These are phyloP conservation scores for Andrena bicolor DNA, from an alignment of 2,888 invertebrate species.

Conservation along the genomic window DNA sequence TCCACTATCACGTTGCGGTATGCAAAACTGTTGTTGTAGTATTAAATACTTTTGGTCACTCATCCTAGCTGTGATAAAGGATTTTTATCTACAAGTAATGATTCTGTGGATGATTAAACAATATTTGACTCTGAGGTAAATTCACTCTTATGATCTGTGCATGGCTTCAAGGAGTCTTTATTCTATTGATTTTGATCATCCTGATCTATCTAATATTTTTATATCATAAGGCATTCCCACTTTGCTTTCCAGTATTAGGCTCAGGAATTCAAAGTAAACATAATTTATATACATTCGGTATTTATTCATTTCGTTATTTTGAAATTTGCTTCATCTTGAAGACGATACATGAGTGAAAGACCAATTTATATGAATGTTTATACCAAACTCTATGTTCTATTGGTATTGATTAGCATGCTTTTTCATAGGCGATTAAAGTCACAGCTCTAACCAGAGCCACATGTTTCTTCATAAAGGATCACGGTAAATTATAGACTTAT, in stretches of 20 bases:
- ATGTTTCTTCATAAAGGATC: conserved; percentile 71
- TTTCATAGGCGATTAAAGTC: conserved; percentile 79
- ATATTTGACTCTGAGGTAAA: conserved; percentile 25
- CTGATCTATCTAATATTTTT: conserved; percentile 12
- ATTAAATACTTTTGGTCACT: conserved; percentile 19
- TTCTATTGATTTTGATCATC: conserved; percentile 4
- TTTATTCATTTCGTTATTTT: background rate
- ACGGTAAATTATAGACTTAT: conserved; percentile 71
- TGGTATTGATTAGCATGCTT: conserved; percentile 73
- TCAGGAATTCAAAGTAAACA: background rate
- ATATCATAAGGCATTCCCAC: background rate
- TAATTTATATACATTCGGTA: background rate
- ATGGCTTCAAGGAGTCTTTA: conserved; percentile 11
- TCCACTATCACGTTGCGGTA: conserved; percentile 28
- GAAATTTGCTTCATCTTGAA: background rate
- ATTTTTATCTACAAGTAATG: conserved; percentile 34
- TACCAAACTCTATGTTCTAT: conserved; percentile 31
- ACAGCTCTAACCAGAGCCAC: conserved; percentile 77
- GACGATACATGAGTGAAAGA: conserved; percentile 6
- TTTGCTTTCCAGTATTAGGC: conserved; percentile 8
- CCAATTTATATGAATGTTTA: conserved; percentile 30
- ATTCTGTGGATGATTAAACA: conserved; percentile 41
- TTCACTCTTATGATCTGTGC: conserved; percentile 21
- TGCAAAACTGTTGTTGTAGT: conserved; percentile 4
- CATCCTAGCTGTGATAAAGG: conserved; percentile 22